Conservation (phyloP, 2,113 vertebrate species). For the Lota lota region DNA sequence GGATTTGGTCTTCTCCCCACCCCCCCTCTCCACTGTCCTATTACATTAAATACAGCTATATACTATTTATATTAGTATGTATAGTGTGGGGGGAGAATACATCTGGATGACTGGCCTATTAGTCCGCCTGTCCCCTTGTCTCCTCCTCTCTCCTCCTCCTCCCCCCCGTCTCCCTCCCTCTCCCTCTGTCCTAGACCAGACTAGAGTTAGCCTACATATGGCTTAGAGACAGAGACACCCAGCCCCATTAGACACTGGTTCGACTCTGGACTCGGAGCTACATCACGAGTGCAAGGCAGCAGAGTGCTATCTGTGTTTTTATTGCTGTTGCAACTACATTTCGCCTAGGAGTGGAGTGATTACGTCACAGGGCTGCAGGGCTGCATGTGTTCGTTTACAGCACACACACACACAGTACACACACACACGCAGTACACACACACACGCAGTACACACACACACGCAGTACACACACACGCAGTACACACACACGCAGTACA, state of each 20-base stretch:
- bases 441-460: no score
- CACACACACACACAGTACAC: no score
- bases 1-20: constrained; percentile 63
- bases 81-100: constrained; percentile 24
- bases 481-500: no score
- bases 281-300: background rate
- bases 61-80: constrained; percentile 8
- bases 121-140: constrained; percentile 22
- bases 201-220: constrained; percentile 56
- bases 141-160: constrained; percentile 7
- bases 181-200: background rate
- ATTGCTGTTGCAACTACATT: background rate
- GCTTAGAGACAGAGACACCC: constrained; percentile 28
- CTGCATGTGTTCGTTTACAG: no score
- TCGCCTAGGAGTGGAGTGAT: background rate
- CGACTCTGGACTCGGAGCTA: background rate
- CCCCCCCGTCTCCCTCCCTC: constrained; percentile 26
- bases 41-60: background rate
- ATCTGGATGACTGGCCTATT: constrained; percentile 60
- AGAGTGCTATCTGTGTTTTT: constrained; percentile 2
- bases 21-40: constrained; percentile 45
- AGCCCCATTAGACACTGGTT: constrained; percentile 40
- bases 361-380: background rate
- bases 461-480: no score
- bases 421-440: no score